Conservation (phyloP, 2,113 vertebrate species). For the Conger conger region DNA sequence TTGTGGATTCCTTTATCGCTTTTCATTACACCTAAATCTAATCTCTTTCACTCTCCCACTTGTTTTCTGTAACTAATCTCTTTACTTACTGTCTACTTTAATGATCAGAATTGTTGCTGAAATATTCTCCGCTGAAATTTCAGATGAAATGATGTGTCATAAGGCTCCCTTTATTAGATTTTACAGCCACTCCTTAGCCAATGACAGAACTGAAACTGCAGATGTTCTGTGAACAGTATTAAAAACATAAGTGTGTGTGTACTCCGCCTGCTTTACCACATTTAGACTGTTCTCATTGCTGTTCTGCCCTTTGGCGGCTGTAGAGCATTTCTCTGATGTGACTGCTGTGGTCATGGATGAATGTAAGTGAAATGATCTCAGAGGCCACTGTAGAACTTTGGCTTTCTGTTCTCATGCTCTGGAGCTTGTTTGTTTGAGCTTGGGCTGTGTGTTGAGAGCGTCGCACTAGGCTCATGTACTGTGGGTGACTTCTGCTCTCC, state of each 20-base stretch:
- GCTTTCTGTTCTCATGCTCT: background rate
- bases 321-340: background rate
- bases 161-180: too few species aligned
- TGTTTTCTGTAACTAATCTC: too few species aligned
- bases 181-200: too few species aligned
- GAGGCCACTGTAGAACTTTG: background rate
- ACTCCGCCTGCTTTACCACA: background rate
- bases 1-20: too few species aligned
- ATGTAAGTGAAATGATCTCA: background rate
- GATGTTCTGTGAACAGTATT: too few species aligned
- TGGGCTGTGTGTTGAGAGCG: background rate
- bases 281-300: background rate
- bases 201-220: too few species aligned
- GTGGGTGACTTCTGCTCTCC: slow-evolving; percentile 35
- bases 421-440: background rate
- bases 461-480: background rate
- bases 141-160: too few species aligned
- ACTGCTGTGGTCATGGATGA: background rate
- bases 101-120: too few species aligned
- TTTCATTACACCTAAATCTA: too few species aligned
- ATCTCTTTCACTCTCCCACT: too few species aligned
- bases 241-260: background rate
- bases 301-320: background rate
- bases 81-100: too few species aligned
- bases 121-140: too few species aligned